Percentiles rank a stretch among this genome's conserved stretches.
phyloP scores from a whole-genome alignment of 2,888 invertebrate species.

The Apoda limacodes region DNA sequence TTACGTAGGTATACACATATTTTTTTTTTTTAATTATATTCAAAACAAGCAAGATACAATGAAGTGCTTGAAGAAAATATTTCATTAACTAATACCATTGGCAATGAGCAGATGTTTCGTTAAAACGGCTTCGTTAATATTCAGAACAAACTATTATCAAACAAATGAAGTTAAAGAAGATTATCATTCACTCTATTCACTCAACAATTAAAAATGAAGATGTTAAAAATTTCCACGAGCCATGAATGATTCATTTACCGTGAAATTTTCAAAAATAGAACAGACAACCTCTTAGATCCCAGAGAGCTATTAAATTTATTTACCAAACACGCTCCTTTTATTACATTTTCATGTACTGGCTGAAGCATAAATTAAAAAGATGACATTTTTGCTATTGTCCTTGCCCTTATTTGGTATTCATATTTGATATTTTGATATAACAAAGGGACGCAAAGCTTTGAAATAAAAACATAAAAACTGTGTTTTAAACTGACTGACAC shows the following conservation, averaged over 20 bases:
- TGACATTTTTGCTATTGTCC: slow-evolving; percentile 67
- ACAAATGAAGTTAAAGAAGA: too few relatives aligned
- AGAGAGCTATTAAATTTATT: slow-evolving; percentile 65
- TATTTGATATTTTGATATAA: slow-evolving; percentile 66
- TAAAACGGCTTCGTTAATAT: too few relatives aligned
- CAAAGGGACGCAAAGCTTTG: slow-evolving; percentile 59
- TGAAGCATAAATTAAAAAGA: slow-evolving; percentile 66
- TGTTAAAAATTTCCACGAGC: slow-evolving; percentile 50
- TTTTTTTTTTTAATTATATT: too few relatives aligned
- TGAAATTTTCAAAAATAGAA: slow-evolving; percentile 63
- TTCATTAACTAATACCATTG: too few relatives aligned
- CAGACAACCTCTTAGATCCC: slow-evolving; percentile 41
- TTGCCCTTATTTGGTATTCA: slow-evolving; percentile 70
- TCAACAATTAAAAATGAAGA: slow-evolving; percentile 47
- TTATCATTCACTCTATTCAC: too few relatives aligned
- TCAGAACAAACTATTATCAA: too few relatives aligned
- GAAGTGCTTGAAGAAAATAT: too few relatives aligned
- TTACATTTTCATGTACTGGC: slow-evolving; percentile 68
- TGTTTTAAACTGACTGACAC: slow-evolving; percentile 46
- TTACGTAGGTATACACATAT: too few relatives aligned
- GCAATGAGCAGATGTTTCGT: too few relatives aligned
- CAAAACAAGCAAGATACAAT: too few relatives aligned
- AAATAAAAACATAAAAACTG: slow-evolving; percentile 54
- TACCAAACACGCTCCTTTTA: slow-evolving; percentile 67
- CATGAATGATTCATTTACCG: slow-evolving; percentile 54